Base-by-base conservation (phyloP, 2,113 vertebrate species). In the Seriola quinqueradiata region DNA sequence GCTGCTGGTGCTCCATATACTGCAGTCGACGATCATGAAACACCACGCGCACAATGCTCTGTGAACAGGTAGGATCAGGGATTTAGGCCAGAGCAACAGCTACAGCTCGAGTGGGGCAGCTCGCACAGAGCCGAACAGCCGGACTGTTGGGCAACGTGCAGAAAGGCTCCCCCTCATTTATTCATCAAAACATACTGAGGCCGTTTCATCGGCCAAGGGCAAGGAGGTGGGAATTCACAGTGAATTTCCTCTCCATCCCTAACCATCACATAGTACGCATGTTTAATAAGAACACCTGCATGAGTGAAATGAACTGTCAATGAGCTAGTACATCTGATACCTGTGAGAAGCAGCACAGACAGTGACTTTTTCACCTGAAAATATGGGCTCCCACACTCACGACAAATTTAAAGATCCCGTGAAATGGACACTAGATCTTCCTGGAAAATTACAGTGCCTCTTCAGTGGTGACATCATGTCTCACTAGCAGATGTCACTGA, bases 1-100 rank as follows among this genome's bases (percentile, higher is more conserved):
- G 94, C 95, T 99, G 98, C 87, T 98, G 97, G 82, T 98, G 97
- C 87, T 99, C 98, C 0, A 95, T 96, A 67, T 98, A 99, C 91
- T 99, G 98, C 86, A 99, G 93, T 0, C 97, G 96, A 2, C 97
- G 96, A 79, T 99, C 98, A 0, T 99, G 97, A 88, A 99, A 99
- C 89, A 97, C 96, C 46, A 99, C 97, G 0, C 97, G 96, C 75
- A 99, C 96, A 66, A 96, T 97, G 85, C 97, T 99, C 98, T 99
- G 93, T 72, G 89, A 84, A 89, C 81, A 83, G 78, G 28, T 9
- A 12, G 78, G 65, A 80, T 13, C 46, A 32, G 25, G 54, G 38
- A 17, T 75, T 91, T 4, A 83, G 87, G 55, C 8, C 32, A 8
- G 48, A 38, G 40, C 1, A 19, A 4, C 5, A 14, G 65, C 34